Conservation (phyloP, 2,113 vertebrate genomes). For the Labrus mixtus region DNA sequence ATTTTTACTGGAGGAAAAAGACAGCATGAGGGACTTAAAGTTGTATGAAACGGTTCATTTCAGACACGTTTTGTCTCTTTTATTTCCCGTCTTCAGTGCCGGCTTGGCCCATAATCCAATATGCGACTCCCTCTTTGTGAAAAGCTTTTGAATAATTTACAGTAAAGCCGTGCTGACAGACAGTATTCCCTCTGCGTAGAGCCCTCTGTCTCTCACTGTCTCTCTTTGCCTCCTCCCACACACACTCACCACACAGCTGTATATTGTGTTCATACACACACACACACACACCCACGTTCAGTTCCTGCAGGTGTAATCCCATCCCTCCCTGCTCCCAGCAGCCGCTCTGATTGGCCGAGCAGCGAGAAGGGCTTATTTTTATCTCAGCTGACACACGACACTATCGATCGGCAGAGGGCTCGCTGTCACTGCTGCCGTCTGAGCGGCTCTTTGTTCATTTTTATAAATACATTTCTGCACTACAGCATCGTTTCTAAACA, state of each 20-base stretch:
- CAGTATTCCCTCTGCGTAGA: constrained; percentile 29
- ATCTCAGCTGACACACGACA: constrained; percentile 50
- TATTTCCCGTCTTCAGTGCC: neutral
- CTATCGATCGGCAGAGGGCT: constrained; percentile 41
- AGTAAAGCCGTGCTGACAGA: constrained; percentile 28
- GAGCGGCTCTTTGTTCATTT: constrained; percentile 5
- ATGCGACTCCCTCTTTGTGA: neutral
- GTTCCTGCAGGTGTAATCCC: constrained; percentile 52
- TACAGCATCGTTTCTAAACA: neutral
- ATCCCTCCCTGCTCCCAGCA: constrained; percentile 28
- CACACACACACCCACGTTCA: neutral
- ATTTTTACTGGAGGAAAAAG: too few relatives aligned
- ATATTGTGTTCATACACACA: neutral
- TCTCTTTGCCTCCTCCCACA: neutral
- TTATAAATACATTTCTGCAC: constrained; percentile 10
- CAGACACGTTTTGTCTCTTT: neutral
- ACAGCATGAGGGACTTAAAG: neutral
- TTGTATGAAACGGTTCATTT: neutral
- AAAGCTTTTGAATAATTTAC: constrained; percentile 62
- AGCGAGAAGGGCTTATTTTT: constrained; percentile 58
- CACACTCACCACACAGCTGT: constrained; percentile 4
- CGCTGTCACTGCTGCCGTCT: constrained; percentile 17
- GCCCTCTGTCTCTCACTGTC: neutral
- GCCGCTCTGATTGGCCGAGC: constrained; percentile 17
- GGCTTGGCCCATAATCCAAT: neutral